phyloP scores from a whole-genome alignment of 2,797 vertebrate species.

The Gallirallus australis region DNA sequence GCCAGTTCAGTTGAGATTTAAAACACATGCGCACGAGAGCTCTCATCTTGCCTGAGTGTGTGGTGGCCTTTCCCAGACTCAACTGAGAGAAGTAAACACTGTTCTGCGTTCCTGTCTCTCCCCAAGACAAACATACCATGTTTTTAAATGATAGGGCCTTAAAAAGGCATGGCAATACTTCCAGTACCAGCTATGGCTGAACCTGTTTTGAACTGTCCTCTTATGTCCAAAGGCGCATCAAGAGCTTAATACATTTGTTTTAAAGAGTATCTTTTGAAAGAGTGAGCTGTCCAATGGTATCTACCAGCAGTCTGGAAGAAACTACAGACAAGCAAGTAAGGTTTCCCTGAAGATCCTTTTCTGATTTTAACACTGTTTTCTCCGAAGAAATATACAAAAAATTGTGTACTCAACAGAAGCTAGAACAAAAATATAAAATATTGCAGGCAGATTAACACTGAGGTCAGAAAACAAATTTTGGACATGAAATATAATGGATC shows the following conservation, averaged over 20 bases:
- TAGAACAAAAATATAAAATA: constrained; percentile 22
- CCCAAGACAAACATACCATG: not conserved
- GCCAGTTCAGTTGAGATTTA: not conserved
- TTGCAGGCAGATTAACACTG: constrained; percentile 12
- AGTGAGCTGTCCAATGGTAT: not conserved
- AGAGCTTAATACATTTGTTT: not conserved
- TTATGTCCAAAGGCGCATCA: not conserved
- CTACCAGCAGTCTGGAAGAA: not conserved
- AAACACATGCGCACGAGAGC: not conserved
- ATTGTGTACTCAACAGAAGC: not conserved
- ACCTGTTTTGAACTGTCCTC: not conserved
- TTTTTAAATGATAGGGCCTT: not conserved
- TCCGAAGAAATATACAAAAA: not conserved
- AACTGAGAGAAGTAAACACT: not conserved
- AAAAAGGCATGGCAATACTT: not conserved
- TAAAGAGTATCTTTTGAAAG: not conserved
- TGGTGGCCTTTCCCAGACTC: not conserved
- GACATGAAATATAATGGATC: not conserved
- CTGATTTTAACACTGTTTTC: not conserved
- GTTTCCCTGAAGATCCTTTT: not conserved
- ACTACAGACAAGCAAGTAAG: not conserved
- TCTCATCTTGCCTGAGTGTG: not conserved
- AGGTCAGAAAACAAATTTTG: constrained; percentile 20
- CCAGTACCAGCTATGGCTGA: not conserved
- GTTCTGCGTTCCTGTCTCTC: not conserved